Conservation (phyloP, 35 echinoderm and acorn worm genomes). For the Lytechinus variegatus region DNA sequence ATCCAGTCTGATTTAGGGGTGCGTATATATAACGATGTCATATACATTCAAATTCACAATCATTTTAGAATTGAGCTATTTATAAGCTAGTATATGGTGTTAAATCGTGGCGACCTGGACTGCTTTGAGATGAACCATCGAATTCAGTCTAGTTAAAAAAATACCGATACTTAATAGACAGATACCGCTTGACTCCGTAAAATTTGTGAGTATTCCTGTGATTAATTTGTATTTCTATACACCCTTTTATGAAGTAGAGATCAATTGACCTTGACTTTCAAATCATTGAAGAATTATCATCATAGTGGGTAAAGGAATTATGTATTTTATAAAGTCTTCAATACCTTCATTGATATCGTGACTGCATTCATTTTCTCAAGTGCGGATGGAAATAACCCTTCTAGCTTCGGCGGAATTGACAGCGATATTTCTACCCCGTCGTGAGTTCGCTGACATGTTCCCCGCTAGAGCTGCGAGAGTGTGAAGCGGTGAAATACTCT, state of each 20-base stretch:
- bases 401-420: background rate
- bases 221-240: background rate
- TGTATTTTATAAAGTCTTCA: background rate
- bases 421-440: background rate
- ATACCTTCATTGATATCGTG: background rate
- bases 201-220: background rate
- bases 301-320: background rate
- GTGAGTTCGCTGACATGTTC: constrained; percentile 8
- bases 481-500: background rate
- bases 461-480: background rate
- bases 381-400: background rate
- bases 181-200: background rate
- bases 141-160: background rate
- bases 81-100: background rate
- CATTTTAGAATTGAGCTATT: background rate
- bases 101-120: background rate
- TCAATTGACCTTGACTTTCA: background rate
- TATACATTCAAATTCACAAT: background rate
- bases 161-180: background rate
- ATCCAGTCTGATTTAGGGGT: background rate
- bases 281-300: background rate
- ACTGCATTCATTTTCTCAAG: background rate
- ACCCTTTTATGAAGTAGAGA: background rate
- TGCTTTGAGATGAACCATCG: background rate
- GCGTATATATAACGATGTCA: background rate